These are phyloP conservation scores for Sphaerolaimus hirsutus DNA, from an alignment of 2,888 invertebrate species.

Conservation along the genomic window DNA sequence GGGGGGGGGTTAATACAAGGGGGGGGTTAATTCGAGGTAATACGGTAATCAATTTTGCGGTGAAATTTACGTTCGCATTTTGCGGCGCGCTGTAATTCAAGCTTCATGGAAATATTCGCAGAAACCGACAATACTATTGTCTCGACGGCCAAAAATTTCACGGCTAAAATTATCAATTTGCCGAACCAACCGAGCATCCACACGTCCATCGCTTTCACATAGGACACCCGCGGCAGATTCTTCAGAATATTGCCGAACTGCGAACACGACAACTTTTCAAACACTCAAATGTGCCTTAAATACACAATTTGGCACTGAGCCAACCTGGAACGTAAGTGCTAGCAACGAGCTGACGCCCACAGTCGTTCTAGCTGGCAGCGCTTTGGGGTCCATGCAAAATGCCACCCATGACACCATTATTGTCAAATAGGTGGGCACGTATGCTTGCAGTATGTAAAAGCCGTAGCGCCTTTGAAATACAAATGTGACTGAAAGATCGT, in stretches of 20 bases:
- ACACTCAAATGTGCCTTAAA: neutral
- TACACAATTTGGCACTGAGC: neutral
- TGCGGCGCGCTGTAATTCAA: too few relatives aligned
- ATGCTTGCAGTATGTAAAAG: conserved; percentile 24
- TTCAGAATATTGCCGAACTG: conserved; percentile 24
- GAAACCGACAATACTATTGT: too few relatives aligned
- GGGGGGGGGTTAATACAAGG: too few relatives aligned
- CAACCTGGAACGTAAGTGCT: conserved; percentile 19
- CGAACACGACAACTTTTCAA: conserved; percentile 1
- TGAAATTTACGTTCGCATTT: too few relatives aligned
- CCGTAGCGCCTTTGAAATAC: conserved; percentile 24
- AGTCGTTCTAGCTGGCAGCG: conserved; percentile 22
- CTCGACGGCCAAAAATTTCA: too few relatives aligned
- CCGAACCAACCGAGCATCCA: conserved; percentile 19
- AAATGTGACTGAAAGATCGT: conserved; percentile 15
- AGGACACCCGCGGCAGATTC: conserved; percentile 22
- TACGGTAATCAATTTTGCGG: too few relatives aligned
- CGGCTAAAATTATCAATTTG: too few relatives aligned
- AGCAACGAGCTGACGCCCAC: conserved; percentile 22
- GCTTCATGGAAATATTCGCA: too few relatives aligned
- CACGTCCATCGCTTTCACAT: conserved; percentile 24
- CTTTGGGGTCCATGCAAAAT: conserved; percentile 25
- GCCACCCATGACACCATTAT: conserved; percentile 22
- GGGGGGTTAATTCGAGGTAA: too few relatives aligned
- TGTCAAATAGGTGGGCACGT: conserved; percentile 21